phyloP scores from a whole-genome alignment of 1,140 invertebrate species.

The Atta colombica region DNA sequence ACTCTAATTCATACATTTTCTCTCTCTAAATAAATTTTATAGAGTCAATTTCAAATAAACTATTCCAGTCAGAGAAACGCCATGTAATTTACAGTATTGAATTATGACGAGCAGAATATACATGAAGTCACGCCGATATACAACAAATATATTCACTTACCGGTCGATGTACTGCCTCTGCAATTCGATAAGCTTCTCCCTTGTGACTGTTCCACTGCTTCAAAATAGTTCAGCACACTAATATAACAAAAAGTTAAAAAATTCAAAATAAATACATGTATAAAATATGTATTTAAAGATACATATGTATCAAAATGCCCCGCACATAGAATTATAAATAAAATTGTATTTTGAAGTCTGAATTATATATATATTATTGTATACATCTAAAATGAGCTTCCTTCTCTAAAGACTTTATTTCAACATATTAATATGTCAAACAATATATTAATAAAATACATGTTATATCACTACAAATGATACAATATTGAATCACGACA shows the following conservation, averaged over 20 bases:
- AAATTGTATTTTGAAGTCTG: no score
- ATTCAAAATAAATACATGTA: not conserved
- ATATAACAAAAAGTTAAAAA: no score
- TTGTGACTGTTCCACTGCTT: not conserved
- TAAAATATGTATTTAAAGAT: not conserved
- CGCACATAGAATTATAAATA: no score
- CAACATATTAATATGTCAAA: not conserved
- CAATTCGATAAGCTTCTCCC: not conserved
- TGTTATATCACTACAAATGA: not conserved
- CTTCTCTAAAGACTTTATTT: not conserved
- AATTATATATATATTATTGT: no score
- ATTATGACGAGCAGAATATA: not conserved
- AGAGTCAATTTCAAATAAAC: no score
- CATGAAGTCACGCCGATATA: not conserved
- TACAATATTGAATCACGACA: not conserved
- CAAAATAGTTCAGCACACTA: not conserved
- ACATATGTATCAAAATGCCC: not conserved
- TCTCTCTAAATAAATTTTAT: no score
- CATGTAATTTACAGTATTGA: not conserved
- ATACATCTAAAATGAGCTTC: not conserved
- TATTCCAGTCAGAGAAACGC: no score
- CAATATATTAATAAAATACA: not conserved
- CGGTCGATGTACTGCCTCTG: not conserved
- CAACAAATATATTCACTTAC: constrained; percentile 4
- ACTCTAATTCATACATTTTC: no score